Evolutionary conservation across 2,888 invertebrate genomes (phyloP), one percentile per base, ranked within the genome.

Genomic region (Cephalotes varians): DNA sequence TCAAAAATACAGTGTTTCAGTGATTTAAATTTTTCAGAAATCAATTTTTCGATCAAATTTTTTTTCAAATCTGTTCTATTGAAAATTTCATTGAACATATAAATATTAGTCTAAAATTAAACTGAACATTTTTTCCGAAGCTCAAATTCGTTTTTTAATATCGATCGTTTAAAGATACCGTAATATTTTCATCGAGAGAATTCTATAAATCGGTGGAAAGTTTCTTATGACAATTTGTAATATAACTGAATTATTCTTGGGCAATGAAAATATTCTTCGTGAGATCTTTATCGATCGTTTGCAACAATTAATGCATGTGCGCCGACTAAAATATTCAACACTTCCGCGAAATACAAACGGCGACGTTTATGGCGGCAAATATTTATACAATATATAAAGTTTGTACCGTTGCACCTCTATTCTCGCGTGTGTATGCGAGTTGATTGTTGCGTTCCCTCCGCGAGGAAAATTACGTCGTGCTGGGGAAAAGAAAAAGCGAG

Each of bases 321-420:
- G 9, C 72, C n/a, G n/a, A 60, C 69, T 51, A 81, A 82, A 88
- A 83, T 83, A 80, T 83, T 72, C 65, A 56, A 49, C 69, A 80
- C 64, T 88, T 83, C 83, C 80, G n/a, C n/a, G n/a, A n/a, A n/a
- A n/a, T n/a, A n/a, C n/a, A n/a, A n/a, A n/a, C n/a, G 65, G 37
- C 54, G 86, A 88, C 86, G 76, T 88, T 88, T 84, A 88, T 83
- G 83, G 76, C 67, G 31, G 56, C 28, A 62, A 76, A 76, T 84
- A 76, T 87, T 87, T 87, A 87, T 73, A 83, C 76, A 15, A 76
- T 81, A 80, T 84, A 84, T 88, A 88, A 87, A 88, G 56, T 58
- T 47, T 71, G 69, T 84, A 86, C 83, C 86, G 85, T 88, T 88
- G 80, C 84, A 28, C 49, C 64, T 25, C 64, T 25, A 34, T 65